phyloP scores from a whole-genome alignment of 2,888 invertebrate genomes.

The Aspidapion aeneum region DNA sequence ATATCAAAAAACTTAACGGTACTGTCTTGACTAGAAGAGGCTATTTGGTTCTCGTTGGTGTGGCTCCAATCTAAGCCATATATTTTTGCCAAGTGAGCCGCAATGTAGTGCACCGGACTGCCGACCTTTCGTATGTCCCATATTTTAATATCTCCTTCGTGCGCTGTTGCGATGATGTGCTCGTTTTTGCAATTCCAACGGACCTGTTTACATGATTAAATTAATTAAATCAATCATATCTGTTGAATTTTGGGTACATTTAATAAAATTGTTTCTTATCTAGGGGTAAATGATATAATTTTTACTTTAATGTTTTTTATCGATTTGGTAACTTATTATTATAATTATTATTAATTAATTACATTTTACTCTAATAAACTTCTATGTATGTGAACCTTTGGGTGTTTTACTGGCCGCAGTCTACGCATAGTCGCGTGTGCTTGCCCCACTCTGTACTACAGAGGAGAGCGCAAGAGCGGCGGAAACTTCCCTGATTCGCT shows the following conservation, averaged over 20 bases:
- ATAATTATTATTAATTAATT: no score
- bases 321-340: neutral
- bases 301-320: neutral
- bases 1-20: conserved; percentile 94
- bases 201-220: conserved; percentile 6
- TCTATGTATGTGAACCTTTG: no score
- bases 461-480: no score
- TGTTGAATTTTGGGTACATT: no score
- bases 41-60: conserved; percentile 76
- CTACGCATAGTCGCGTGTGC: no score
- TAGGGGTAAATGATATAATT: neutral
- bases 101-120: conserved; percentile 87
- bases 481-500: no score
- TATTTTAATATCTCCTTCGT: conserved; percentile 89
- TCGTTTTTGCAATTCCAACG: conserved; percentile 87
- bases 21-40: conserved; percentile 93
- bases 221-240: no score
- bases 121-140: conserved; percentile 92
- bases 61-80: conserved; percentile 95
- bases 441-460: no score
- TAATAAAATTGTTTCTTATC: neutral
- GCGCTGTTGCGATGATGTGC: conserved; percentile 86
- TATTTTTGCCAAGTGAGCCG: conserved; percentile 87
- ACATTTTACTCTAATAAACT: no score
- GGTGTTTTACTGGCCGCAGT: no score